Evolutionary conservation across 2,797 vertebrate genomes (phyloP).

Genomic region (Phrynocephalus guinanensis): DNA sequence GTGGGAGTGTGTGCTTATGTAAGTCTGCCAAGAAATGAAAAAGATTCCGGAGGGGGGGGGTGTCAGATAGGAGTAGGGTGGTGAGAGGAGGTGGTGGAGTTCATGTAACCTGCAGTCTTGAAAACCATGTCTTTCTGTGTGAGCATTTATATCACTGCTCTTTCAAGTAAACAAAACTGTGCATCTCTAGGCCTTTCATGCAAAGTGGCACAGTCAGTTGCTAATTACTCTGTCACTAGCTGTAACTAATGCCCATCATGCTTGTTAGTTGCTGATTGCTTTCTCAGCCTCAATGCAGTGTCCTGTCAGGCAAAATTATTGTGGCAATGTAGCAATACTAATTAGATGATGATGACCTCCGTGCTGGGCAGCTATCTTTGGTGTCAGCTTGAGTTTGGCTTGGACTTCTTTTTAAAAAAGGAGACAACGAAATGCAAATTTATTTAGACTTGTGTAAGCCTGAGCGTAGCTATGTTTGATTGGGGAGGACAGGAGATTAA

Average conservation of each 20-base stretch:
- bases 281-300: slow-evolving; percentile 70
- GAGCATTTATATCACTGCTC: neutral
- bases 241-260: slow-evolving; percentile 74
- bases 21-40: neutral
- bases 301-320: slow-evolving; percentile 71
- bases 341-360: slow-evolving; percentile 66
- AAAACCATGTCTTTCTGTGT: neutral
- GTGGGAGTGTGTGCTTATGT: neutral
- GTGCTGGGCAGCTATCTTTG: slow-evolving; percentile 53
- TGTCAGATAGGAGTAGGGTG: too few species aligned
- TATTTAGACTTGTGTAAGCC: slow-evolving; percentile 57
- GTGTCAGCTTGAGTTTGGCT: slow-evolving; percentile 52
- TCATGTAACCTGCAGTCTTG: neutral
- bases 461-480: slow-evolving; percentile 40
- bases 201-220: slow-evolving; percentile 76
- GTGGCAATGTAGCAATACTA: slow-evolving; percentile 73
- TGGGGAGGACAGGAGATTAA: slow-evolving; percentile 41
- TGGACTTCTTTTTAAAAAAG: slow-evolving; percentile 40
- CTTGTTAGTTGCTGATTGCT: slow-evolving; percentile 66
- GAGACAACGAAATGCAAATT: slow-evolving; percentile 49
- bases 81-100: neutral
- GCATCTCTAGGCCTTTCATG: slow-evolving; percentile 46
- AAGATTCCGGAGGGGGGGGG: too few species aligned
- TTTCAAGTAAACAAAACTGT: slow-evolving; percentile 25
- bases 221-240: slow-evolving; percentile 82